A percentile compares a stretch with the other conserved stretches of the same genome.
Evolutionary conservation across 2,888 invertebrate species (phyloP).

Genomic region (Tryphoninae sp.): DNA sequence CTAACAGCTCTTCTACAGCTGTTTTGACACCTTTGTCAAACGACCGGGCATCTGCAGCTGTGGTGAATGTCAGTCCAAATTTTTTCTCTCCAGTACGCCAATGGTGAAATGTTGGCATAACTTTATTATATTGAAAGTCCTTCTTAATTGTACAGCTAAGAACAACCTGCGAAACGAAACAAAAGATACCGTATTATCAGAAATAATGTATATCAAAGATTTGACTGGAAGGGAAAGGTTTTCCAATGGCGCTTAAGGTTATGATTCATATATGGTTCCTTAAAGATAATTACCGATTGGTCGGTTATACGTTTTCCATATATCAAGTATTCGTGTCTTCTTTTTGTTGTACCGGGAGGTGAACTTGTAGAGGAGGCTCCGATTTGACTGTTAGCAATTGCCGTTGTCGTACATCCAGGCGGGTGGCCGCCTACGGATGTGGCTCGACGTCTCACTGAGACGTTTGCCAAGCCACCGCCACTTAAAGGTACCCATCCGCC

Average conservation of each 20-base stretch:
- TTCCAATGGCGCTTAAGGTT: background rate
- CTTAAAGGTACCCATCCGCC: conserved; percentile 98
- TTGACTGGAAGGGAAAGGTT: background rate
- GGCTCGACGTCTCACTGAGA: conserved; percentile 92
- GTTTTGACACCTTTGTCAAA: conserved; percentile 96
- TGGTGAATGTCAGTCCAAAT: conserved; percentile 97
- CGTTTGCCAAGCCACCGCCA: conserved; percentile 96
- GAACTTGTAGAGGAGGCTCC: conserved; percentile 76
- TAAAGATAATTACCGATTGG: conserved; percentile 88
- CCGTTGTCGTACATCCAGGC: conserved; percentile 68
- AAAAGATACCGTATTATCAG: background rate
- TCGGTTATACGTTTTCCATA: conserved; percentile 96
- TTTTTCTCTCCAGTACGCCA: conserved; percentile 98
- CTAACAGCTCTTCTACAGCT: conserved; percentile 94
- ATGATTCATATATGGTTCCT: background rate
- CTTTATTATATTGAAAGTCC: conserved; percentile 98
- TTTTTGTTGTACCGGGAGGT: conserved; percentile 83
- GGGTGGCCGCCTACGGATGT: conserved; percentile 79
- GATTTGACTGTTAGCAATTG: conserved; percentile 68
- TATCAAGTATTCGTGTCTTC: conserved; percentile 94
- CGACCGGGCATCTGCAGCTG: conserved; percentile 95
- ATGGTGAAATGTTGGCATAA: conserved; percentile 99
- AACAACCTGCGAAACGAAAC: conserved; percentile 86
- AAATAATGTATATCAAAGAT: background rate
- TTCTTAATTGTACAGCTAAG: conserved; percentile 97